Conservation (phyloP, 2,113 vertebrate genomes). For the Bufo gargarizans region DNA sequence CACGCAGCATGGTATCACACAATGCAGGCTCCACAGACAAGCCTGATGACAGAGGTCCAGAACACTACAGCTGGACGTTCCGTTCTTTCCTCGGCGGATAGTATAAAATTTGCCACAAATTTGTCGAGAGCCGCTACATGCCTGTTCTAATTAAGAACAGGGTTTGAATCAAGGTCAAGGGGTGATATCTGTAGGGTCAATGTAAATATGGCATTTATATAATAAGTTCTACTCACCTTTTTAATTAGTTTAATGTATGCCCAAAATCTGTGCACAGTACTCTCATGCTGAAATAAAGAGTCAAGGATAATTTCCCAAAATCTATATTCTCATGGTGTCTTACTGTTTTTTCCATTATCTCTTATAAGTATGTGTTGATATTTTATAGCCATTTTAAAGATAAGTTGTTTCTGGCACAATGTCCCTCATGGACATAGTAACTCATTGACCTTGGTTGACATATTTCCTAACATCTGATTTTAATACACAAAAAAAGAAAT, state of each 20-base stretch:
- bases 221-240: too few species aligned
- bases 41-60: constrained; percentile 25
- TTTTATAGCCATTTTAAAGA: background rate
- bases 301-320: background rate
- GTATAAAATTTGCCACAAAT: background rate
- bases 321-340: constrained; percentile 4
- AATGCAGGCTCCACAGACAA: constrained; percentile 21
- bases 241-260: too few species aligned
- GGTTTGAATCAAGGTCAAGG: background rate
- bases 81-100: background rate
- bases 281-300: background rate
- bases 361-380: background rate
- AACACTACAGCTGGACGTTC: background rate
- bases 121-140: background rate
- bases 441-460: background rate
- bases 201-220: background rate
- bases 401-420: background rate
- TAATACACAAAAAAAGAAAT: background rate
- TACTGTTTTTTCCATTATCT: constrained; percentile 12
- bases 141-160: background rate
- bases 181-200: background rate
- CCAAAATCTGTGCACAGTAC: background rate
- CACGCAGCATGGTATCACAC: constrained; percentile 51
- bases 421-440: background rate
- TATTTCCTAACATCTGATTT: background rate